Conservation (phyloP, 2,113 vertebrate genomes). For the Microtus montanus region DNA sequence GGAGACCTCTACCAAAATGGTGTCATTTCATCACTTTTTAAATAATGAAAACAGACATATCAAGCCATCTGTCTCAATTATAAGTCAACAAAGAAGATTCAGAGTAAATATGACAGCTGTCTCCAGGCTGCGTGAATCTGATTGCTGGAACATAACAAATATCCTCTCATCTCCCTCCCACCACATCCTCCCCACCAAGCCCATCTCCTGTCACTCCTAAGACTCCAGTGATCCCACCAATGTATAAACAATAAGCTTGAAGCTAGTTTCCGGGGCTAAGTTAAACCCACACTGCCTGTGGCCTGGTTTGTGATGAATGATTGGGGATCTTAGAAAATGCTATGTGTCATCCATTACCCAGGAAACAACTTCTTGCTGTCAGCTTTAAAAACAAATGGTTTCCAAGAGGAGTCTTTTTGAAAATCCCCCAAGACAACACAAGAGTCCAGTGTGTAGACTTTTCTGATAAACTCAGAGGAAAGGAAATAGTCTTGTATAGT, state of each 20-base stretch:
- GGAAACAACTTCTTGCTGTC: constrained; percentile 56
- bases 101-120: constrained; percentile 43
- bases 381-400: constrained; percentile 43
- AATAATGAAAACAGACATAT: constrained; percentile 10
- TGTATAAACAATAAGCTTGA: constrained; percentile 56
- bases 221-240: constrained; percentile 8
- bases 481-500: neutral
- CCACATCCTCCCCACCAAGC: neutral
- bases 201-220: neutral
- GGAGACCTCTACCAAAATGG: neutral
- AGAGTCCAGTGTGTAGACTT: neutral
- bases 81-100: constrained; percentile 61
- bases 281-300: constrained; percentile 36
- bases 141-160: constrained; percentile 40
- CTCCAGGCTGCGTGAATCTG: constrained; percentile 21
- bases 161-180: constrained; percentile 27
- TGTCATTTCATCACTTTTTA: neutral
- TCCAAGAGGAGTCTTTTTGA: constrained; percentile 48
- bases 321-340: constrained; percentile 26
- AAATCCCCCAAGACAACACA: neutral
- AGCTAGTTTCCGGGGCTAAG: constrained; percentile 21
- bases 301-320: constrained; percentile 59
- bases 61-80: constrained; percentile 65
- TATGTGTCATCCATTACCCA: constrained; percentile 18
- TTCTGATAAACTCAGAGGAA: constrained; percentile 25